Evolutionary conservation across 1,140 invertebrate species (phyloP), one percentile per base, ranked within the genome.

Genomic region (Caenorhabditis inopinata): DNA sequence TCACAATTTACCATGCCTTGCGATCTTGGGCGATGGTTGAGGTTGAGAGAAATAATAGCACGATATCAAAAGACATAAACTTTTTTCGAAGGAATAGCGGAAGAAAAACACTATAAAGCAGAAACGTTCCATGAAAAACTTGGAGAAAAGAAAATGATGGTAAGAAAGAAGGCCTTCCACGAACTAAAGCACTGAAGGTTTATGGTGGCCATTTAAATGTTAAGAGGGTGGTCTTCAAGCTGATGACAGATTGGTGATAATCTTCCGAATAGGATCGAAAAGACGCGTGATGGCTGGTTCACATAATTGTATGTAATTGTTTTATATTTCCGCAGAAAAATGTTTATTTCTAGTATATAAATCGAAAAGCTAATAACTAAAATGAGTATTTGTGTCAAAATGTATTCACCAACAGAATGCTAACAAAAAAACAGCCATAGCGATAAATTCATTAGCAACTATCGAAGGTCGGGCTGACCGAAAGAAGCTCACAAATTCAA

Each of bases 401-500:
- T 38, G 4, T 16, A 42, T 68, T 38, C 58, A 11, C 11, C 2
- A 32, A 38, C 14, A 18, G 21, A 38, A 35, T 29, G 38, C 58
- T 68, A 32, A 38, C 58, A 42, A 68, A 42, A 7, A 9, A n/a
- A n/a, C n/a, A n/a, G n/a, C n/a, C n/a, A n/a, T n/a, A n/a, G n/a
- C n/a, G 25, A 32, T 11, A 38, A 32, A 68, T 68, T 68, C 38
- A 68, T 68, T 68, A 21, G 58, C 58, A 9, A 38, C 32, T 9
- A 68, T n/a, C 23, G 58, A 42, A 68, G 58, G 58, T 68, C 58
- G 58, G n/a, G 21, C 58, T 21, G n/a, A n/a, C 58, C 11, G 32
- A 42, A 68, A 68, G 58, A 68, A 68, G 58, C 58, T 68, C 58
- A 21, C 58, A 68, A 68, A 68, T 68, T 68, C 58, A 68, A 68